Percentiles rank a stretch among this genome's conserved stretches.
phyloP scores from a whole-genome alignment of 2,113 vertebrate species.

The Prinia subflava region DNA sequence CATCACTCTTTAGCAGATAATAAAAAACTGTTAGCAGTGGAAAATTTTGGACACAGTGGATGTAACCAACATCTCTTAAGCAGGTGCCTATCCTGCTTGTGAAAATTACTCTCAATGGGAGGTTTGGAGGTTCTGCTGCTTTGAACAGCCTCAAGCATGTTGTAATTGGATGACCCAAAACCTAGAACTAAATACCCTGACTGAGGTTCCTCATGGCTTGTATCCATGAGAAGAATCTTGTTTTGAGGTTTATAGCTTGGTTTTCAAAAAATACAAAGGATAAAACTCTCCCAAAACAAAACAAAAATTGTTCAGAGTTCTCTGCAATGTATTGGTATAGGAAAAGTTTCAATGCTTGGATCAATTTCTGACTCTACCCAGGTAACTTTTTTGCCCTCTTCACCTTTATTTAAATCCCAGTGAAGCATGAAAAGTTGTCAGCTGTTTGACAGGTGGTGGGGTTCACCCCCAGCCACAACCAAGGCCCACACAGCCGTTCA shows the following conservation, averaged over 20 bases:
- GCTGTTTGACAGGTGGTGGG: neutral
- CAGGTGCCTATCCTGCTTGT: neutral
- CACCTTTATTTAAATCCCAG: neutral
- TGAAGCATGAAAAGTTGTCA: neutral
- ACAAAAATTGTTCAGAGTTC: neutral
- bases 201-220: neutral
- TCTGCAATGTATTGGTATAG: neutral
- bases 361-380: neutral
- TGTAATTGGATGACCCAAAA: neutral
- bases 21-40: conserved; percentile 6
- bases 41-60: conserved; percentile 13
- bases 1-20: conserved; percentile 37
- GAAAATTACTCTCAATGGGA: neutral
- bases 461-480: neutral
- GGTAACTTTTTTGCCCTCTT: neutral
- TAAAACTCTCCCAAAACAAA: neutral
- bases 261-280: neutral
- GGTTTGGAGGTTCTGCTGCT: neutral
- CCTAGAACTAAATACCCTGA: neutral
- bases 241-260: neutral
- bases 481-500: rapidly evolving
- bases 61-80: neutral
- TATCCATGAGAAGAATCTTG: neutral
- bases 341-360: neutral
- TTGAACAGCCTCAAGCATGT: neutral